Evolutionary conservation across 1,140 invertebrate species (phyloP).

Genomic region (Kradibia gibbosae): DNA sequence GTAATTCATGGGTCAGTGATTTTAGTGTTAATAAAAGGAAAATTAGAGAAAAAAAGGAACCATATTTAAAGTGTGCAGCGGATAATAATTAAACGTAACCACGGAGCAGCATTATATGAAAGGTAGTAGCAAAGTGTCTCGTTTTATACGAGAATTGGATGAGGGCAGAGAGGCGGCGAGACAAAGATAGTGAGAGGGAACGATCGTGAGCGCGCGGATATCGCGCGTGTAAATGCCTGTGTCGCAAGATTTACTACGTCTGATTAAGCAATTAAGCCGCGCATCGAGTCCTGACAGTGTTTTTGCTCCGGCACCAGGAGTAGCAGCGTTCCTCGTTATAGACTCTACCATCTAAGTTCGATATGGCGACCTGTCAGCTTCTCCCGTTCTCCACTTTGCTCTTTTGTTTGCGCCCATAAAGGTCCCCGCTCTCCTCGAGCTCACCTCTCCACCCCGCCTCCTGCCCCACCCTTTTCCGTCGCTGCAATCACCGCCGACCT

Average conservation of each 20-base stretch:
- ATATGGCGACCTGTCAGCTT: slow-evolving; percentile 54
- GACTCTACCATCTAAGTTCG: slow-evolving; percentile 55
- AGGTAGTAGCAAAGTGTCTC: background rate
- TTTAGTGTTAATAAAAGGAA: background rate
- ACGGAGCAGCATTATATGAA: background rate
- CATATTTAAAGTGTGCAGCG: background rate
- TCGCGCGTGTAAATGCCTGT: slow-evolving; percentile 63
- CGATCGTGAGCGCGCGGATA: slow-evolving; percentile 27
- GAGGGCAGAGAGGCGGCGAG: background rate
- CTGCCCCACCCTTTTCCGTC: no score
- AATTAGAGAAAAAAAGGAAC: background rate
- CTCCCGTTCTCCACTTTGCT: slow-evolving; percentile 7
- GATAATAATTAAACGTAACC: slow-evolving; percentile 27
- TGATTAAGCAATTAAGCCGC: slow-evolving; percentile 70
- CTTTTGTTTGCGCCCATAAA: background rate
- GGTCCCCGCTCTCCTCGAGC: background rate
- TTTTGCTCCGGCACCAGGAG: slow-evolving; percentile 44
- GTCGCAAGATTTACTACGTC: slow-evolving; percentile 70
- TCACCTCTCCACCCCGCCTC: background rate
- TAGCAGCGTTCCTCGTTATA: slow-evolving; percentile 60
- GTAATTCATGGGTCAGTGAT: background rate
- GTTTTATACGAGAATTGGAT: slow-evolving; percentile 4
- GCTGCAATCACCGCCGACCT: no score
- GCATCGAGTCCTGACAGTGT: slow-evolving; percentile 32
- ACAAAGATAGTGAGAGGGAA: slow-evolving; percentile 25